Conservation (phyloP, 2,797 vertebrate species). For the Lithobates sylvaticus region DNA sequence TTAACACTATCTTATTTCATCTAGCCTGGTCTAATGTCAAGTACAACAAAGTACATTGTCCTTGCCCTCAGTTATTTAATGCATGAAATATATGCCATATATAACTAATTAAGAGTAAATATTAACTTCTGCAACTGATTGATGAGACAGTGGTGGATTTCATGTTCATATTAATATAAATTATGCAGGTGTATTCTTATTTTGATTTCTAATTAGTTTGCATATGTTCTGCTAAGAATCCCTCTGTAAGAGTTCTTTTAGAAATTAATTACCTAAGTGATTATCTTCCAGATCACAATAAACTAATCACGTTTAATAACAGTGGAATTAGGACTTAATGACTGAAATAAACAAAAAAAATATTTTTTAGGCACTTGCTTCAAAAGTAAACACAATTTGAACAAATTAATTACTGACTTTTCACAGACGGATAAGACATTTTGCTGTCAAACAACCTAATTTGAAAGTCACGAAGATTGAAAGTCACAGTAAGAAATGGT, state of each 20-base stretch:
- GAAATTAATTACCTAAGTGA: slow-evolving; percentile 34
- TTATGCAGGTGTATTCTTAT: slow-evolving; percentile 14
- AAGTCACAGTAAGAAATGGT: slow-evolving; percentile 22
- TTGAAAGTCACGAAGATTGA: slow-evolving; percentile 3
- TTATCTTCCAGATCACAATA: slow-evolving; percentile 37
- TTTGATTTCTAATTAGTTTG: slow-evolving; percentile 19
- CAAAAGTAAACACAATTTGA: slow-evolving; percentile 36
- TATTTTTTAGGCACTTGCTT: slow-evolving; percentile 15
- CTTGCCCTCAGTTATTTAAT: too few relatives aligned
- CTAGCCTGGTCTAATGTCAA: not conserved
- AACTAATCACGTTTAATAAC: slow-evolving; percentile 38
- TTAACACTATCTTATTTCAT: not conserved
- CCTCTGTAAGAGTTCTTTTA: slow-evolving; percentile 13
- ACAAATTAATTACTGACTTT: slow-evolving; percentile 57
- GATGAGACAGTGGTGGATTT: not conserved
- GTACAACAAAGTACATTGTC: not conserved
- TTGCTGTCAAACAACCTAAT: slow-evolving; percentile 40
- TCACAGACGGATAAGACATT: slow-evolving; percentile 15
- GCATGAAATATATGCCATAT: not conserved
- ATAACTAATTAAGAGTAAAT: not conserved
- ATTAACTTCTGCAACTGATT: not conserved
- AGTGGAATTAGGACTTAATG: slow-evolving; percentile 47
- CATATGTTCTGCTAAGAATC: slow-evolving; percentile 16
- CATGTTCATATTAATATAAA: not conserved
- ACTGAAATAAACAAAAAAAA: slow-evolving; percentile 38